Base-by-base conservation (phyloP, 2,888 invertebrate genomes). In the Tetragonula carbonaria region DNA sequence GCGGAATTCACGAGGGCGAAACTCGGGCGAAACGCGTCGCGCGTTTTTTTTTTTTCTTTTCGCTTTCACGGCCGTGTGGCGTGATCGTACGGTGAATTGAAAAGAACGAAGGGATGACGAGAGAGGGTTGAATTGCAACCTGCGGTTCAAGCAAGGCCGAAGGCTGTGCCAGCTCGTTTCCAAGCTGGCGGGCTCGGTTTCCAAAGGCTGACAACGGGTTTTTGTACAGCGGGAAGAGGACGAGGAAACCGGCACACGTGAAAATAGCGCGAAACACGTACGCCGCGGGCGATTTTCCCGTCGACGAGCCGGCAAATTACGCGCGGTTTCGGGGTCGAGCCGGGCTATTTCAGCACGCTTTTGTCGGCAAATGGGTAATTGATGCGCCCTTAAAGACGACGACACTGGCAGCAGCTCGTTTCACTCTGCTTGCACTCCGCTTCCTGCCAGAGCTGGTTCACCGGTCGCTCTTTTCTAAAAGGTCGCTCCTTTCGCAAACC, bases 1-100 rank as follows among this genome's bases (percentile, higher is more conserved):
- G 45, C 50, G 14, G 14, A 70, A n/a, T 55, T 55, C 70, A 21
- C 45, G 45, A 45, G 8, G 8, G 45, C 8, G 14, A 21, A 16
- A 66, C 23, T 8, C 53, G 21, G 74, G 16, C 70, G 65, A 78
- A 71, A 45, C 45, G 78, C 87, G 45, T 59, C 63, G 65, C 71
- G 66, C 75, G 82, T 80, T 85, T 85, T 78, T 63, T 33, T 33
- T 33, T 3, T 33, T 33, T 33, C 2, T 33, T 33, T 78, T 63
- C 70, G 68, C 78, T 84, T 33, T 33, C 8, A 11, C 68, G n/a
- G 74, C 62, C 55, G 45, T 8, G 72, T 62, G 66, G 70, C 33
- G 66, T 18, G 33, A 66, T 72, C 68, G 73, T 50, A 55, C 33
- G 75, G 1, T 33, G 72, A 81, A 67, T 50, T 38, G 38, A 65